phyloP scores from a whole-genome alignment of 37 sponge, comb jelly and placozoan species.

The Tethya wilhelma region DNA sequence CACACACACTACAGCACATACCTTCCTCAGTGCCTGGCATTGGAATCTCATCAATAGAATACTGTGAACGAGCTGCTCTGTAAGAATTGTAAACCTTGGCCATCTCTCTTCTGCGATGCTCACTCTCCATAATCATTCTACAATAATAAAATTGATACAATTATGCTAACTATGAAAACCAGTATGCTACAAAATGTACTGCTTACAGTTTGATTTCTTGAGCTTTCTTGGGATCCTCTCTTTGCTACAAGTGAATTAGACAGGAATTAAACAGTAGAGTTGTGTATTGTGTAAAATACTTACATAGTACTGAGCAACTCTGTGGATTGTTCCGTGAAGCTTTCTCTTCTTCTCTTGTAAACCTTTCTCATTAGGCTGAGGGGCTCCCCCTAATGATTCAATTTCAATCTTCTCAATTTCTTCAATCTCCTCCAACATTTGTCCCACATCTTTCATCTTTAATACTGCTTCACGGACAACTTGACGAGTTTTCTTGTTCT shows the following conservation, averaged over 20 bases:
- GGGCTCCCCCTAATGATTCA: background rate
- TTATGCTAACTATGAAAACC: background rate
- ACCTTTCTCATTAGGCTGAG: slow-evolving; percentile 84
- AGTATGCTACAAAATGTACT: background rate
- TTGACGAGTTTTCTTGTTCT: slow-evolving; percentile 95
- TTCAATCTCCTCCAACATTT: slow-evolving; percentile 81
- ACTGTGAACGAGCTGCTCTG: slow-evolving; percentile 65
- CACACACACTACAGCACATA: too few species aligned
- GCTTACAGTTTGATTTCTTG: slow-evolving; percentile 53
- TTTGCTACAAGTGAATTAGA: slow-evolving; percentile 54
- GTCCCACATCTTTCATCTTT: slow-evolving; percentile 75
- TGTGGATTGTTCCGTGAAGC: slow-evolving; percentile 64
- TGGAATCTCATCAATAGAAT: slow-evolving; percentile 71
- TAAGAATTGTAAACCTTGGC: slow-evolving; percentile 67
- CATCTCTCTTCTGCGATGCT: slow-evolving; percentile 57
- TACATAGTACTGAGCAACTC: slow-evolving; percentile 72
- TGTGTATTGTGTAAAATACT: too few species aligned
- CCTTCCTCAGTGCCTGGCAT: slow-evolving; percentile 57
- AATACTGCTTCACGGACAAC: slow-evolving; percentile 93
- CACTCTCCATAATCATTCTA: slow-evolving; percentile 73
- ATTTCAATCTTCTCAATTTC: slow-evolving; percentile 80
- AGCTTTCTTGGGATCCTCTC: slow-evolving; percentile 69
- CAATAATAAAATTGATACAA: background rate
- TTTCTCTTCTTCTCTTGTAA: slow-evolving; percentile 89
- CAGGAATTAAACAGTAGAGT: background rate